Evolutionary conservation across 1,140 invertebrate species (phyloP).

Genomic region (Brachionus rotundiformis): DNA sequence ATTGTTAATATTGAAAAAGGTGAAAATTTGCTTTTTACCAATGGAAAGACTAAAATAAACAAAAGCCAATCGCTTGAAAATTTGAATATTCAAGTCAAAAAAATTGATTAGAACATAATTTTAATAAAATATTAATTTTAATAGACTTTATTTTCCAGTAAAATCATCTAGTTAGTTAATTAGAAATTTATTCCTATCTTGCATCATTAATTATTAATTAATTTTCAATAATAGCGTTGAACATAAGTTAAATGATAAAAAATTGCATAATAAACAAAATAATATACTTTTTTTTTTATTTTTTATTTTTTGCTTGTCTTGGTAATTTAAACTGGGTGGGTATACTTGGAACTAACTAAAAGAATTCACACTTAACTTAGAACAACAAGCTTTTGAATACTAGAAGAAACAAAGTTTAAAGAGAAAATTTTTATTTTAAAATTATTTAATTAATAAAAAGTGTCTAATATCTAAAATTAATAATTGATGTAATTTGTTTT

Average conservation of each 20-base stretch:
- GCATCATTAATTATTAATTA: too few relatives aligned
- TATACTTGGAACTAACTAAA: too few relatives aligned
- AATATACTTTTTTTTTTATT: too few relatives aligned
- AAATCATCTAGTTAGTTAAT: too few relatives aligned
- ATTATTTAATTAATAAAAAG: background rate
- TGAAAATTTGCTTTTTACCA: slow-evolving; percentile 27
- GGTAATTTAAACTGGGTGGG: background rate
- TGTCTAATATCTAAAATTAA: background rate
- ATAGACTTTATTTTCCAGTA: too few relatives aligned
- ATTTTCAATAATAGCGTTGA: too few relatives aligned
- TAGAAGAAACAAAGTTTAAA: background rate
- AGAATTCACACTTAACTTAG: too few relatives aligned
- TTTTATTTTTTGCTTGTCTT: background rate
- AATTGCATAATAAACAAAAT: background rate
- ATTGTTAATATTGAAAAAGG: slow-evolving; percentile 41
- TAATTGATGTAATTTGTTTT: background rate
- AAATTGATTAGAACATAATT: background rate
- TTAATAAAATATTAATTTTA: background rate
- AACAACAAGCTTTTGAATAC: background rate
- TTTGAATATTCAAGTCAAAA: slow-evolving; percentile 28
- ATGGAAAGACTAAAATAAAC: background rate
- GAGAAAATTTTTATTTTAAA: background rate
- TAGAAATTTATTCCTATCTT: too few relatives aligned
- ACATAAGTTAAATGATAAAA: background rate
- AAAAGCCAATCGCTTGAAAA: background rate